Base-by-base conservation (phyloP, 2,113 vertebrate genomes). In the Calypte anna region DNA sequence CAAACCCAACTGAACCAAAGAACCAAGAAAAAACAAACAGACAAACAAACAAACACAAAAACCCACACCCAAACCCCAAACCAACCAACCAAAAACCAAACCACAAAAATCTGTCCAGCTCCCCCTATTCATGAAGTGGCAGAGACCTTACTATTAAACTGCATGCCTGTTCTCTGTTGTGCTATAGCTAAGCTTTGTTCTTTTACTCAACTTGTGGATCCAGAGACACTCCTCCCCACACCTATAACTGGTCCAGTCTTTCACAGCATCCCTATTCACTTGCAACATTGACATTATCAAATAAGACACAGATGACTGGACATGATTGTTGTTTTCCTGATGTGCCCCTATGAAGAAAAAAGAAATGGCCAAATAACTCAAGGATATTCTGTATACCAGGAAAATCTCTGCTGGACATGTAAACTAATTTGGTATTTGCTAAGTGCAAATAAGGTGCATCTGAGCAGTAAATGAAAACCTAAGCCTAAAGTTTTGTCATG, bases 251-350 rank as follows among this genome's bases (percentile, higher is more conserved):
- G 4, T 24, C 8, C 22, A 66, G 28, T 12, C 27, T 76, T 80
- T 80, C 51, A 80, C 66, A 77, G 38, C 9, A 55, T 28, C 4
- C 51, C 12, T 16, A 14, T 4, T 64, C 9, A 9, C 0, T 0
- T 51, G 22, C 22, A 69, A 25, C 20, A 23, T 1, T 67, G 15
- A 2, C 76, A 2, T 43, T 76, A 30, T 33, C 63, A 67, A 92
- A 40, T 27, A 55, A 68, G 50, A 44, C 19, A 13, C 7, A 46
- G 4, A 14, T 50, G 20, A 40, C 40, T 40, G 59, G 30, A 22
- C 30, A 27, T 33, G 30, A 8, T 13, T 78, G 10, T 30, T 55
- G 28, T n/a, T 68, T 12, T 50, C 19, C 30, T 2, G 0, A 12
- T 7, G 7, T 40, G 13, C 5, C 43, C 20, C 51, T 57, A 20